Evolutionary conservation across 2,888 invertebrate species (phyloP), one percentile per base, ranked within the genome.

Genomic region (Synergus itoensis): DNA sequence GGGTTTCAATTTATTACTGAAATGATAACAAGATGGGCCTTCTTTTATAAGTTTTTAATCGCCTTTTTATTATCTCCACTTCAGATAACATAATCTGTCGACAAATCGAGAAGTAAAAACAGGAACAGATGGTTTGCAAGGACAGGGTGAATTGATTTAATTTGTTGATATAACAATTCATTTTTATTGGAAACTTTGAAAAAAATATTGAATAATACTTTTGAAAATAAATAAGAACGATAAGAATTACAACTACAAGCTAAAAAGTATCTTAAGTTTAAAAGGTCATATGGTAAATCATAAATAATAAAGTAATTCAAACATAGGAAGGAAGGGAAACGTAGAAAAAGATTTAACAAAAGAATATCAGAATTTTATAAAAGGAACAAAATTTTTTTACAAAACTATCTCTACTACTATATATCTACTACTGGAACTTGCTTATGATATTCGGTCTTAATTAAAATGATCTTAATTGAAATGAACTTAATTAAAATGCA

Each of bases 1-100:
- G 36, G 16, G 28, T 1, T 53, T 9, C 14, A 45, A 73, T 4
- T 16, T 1, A 28, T 21, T 16, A 62, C 45, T 67, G 48, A 36
- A 62, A 77, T 21, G 4, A 18, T 28, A 45, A 12, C n/a, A 53
- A 73, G 48, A 12, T 65, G 36, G 11, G 18, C 4, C 43, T 18
- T 53, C 62, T 79, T 81, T 77, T 79, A 79, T 78, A 60, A 60
- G 64, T 77, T 80, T 79, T n/a, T 62, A 36, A 76, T 79, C 14
- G 76, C 40, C 21, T 75, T 73, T 78, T 69, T 28, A 67, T 63
- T 18, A 18, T 21, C 12, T 53, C 12, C 79, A 76, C 73, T 82
- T 45, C 14, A 80, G 62, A 77, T 77, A 57, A 60, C 36, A n/a
- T 3, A 14, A 67, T 67, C 67, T 45, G 14, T 67, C 9, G 18